phyloP scores from a whole-genome alignment of 2,113 vertebrate genomes.

The Nansenia antarctica region DNA sequence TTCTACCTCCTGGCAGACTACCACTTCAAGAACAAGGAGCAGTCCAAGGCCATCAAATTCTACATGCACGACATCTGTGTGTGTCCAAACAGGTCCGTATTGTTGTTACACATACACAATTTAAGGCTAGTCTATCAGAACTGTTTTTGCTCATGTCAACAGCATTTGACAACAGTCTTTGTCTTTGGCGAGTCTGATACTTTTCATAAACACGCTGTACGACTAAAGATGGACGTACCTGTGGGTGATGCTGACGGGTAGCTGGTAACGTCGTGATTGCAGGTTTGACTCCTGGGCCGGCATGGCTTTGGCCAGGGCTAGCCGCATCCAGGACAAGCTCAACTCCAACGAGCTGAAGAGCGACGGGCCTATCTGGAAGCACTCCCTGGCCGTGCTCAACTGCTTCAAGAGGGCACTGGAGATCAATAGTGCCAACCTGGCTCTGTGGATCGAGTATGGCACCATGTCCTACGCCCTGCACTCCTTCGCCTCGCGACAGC shows the following conservation, averaged over 20 bases:
- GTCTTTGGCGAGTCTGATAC: no score
- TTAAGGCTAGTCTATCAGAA: no score
- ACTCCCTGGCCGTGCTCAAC: conserved; percentile 87
- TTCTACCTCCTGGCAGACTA: conserved; percentile 97
- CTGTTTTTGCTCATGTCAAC: no score
- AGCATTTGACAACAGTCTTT: no score
- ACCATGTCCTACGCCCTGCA: conserved; percentile 90
- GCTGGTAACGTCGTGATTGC: no score
- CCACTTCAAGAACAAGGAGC: conserved; percentile 99
- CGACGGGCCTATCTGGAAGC: conserved; percentile 95
- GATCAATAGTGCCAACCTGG: conserved; percentile 91
- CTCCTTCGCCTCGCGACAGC: conserved; percentile 92
- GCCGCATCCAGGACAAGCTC: conserved; percentile 95
- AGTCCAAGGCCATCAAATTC: conserved; percentile 97
- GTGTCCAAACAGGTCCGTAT: conserved; percentile 88
- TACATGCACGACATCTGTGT: conserved; percentile 98
- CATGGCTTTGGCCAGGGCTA: conserved; percentile 95
- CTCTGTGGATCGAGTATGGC: conserved; percentile 97
- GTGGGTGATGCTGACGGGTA: not conserved
- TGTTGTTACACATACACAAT: not conserved
- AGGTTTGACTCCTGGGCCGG: conserved; percentile 99
- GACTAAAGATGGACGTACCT: no score
- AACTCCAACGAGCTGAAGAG: conserved; percentile 97
- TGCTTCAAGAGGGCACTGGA: conserved; percentile 94
- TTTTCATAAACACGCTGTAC: no score